These are phyloP conservation scores for Microtus agrestis DNA, from an alignment of 2,797 vertebrate species.

Conservation along the genomic window DNA sequence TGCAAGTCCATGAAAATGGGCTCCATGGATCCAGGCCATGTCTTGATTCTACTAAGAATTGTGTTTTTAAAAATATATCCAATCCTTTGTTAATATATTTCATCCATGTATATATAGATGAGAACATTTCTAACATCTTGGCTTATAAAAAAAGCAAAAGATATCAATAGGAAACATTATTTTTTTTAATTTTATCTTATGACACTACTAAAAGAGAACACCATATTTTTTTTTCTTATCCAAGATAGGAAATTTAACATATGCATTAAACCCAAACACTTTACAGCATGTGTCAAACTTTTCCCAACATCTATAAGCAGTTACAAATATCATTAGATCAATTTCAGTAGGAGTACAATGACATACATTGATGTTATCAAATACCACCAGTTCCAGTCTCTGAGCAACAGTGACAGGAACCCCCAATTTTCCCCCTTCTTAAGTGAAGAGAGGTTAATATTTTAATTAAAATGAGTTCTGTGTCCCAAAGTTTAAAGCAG, in stretches of 20 bases:
- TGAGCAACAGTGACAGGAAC: too few species aligned
- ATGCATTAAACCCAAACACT: too few species aligned
- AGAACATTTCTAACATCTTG: neutral
- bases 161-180: neutral
- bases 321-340: too few species aligned
- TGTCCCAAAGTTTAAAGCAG: too few species aligned
- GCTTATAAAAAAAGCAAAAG: neutral
- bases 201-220: neutral
- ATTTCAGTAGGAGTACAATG: too few species aligned
- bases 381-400: too few species aligned
- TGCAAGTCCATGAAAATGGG: neutral
- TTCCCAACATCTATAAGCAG: too few species aligned
- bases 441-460: too few species aligned
- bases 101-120: neutral
- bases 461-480: too few species aligned
- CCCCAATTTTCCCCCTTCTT: too few species aligned
- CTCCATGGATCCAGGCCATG: neutral
- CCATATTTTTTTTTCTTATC: neutral
- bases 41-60: neutral
- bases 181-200: neutral
- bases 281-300: too few species aligned
- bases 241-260: neutral
- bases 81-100: neutral
- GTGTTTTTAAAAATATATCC: neutral
- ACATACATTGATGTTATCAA: too few species aligned